Conservation (phyloP, 1,140 invertebrate species). For the Neodiprion fabricii region DNA sequence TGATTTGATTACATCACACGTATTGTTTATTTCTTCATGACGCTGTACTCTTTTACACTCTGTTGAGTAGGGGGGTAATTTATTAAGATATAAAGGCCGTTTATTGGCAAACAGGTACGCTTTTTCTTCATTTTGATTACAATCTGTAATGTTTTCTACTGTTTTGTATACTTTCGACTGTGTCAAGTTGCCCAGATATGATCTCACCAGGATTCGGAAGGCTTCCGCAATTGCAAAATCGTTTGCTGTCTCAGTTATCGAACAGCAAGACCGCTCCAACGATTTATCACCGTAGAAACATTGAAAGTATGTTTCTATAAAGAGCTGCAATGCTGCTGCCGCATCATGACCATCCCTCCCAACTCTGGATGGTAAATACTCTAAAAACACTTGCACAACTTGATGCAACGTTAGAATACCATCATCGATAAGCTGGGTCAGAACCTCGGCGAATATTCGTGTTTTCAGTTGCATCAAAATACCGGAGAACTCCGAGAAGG, state of each 20-base stretch:
- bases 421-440: conserved; percentile 57
- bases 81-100: conserved; percentile 60
- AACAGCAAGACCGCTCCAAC: conserved; percentile 34
- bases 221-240: conserved; percentile 61
- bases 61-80: conserved; percentile 58
- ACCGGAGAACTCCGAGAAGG: conserved; percentile 65
- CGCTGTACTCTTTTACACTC: conserved; percentile 45
- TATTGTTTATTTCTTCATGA: conserved; percentile 35
- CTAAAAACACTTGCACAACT: conserved; percentile 66
- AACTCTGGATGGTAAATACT: conserved; percentile 66
- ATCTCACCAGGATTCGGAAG: conserved; percentile 64
- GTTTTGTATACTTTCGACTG: conserved; percentile 48
- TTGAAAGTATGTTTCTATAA: conserved; percentile 63
- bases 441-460: conserved; percentile 55
- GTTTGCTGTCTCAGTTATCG: conserved; percentile 48
- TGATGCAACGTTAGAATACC: conserved; percentile 59
- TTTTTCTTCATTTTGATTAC: conserved; percentile 40
- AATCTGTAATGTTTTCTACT: conserved; percentile 38
- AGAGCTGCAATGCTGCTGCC: conserved; percentile 62
- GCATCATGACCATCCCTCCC: conserved; percentile 63
- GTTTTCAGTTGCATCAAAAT: conserved; percentile 61
- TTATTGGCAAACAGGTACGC: conserved; percentile 57
- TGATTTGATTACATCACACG: conserved; percentile 25
- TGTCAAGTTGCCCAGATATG: conserved; percentile 63
- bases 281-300: conserved; percentile 54